phyloP scores from a whole-genome alignment of 2,888 invertebrate species.

The Amphiduros pacificus region DNA sequence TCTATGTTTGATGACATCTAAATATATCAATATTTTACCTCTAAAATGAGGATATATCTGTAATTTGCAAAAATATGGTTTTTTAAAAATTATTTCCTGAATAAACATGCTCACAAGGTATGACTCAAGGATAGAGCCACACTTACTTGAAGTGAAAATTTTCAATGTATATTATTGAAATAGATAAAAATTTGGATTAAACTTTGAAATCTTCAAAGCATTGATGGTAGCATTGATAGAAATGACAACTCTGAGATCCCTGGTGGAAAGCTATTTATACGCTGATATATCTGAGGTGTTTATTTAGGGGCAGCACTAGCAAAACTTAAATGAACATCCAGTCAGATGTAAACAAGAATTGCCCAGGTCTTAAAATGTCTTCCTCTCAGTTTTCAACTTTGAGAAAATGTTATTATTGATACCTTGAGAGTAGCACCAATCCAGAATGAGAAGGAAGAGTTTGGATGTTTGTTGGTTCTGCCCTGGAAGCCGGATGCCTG shows the following conservation, averaged over 20 bases:
- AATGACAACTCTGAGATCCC: not conserved
- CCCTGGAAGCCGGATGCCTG: conserved; percentile 17
- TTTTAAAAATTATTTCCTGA: too few relatives aligned
- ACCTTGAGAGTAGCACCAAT: conserved; percentile 12
- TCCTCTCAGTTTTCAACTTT: not conserved
- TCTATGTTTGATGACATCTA: not conserved
- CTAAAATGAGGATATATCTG: too few relatives aligned
- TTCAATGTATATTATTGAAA: not conserved
- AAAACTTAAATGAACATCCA: not conserved
- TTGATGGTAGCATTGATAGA: too few relatives aligned
- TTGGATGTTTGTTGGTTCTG: conserved; percentile 12
- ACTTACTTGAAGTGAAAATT: not conserved
- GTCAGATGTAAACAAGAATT: not conserved
- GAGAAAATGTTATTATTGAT: not conserved
- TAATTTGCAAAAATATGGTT: too few relatives aligned
- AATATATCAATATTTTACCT: not conserved
- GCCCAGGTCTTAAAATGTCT: not conserved
- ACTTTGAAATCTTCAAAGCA: too few relatives aligned
- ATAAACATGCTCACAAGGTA: too few relatives aligned
- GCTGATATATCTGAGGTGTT: not conserved
- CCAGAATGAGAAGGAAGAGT: conserved; percentile 15
- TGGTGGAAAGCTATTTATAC: not conserved
- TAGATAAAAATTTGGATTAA: too few relatives aligned
- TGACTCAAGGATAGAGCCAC: not conserved
- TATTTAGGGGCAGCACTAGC: too few relatives aligned